phyloP scores from a whole-genome alignment of 2,113 vertebrate genomes.

The Gadus macrocephalus region DNA sequence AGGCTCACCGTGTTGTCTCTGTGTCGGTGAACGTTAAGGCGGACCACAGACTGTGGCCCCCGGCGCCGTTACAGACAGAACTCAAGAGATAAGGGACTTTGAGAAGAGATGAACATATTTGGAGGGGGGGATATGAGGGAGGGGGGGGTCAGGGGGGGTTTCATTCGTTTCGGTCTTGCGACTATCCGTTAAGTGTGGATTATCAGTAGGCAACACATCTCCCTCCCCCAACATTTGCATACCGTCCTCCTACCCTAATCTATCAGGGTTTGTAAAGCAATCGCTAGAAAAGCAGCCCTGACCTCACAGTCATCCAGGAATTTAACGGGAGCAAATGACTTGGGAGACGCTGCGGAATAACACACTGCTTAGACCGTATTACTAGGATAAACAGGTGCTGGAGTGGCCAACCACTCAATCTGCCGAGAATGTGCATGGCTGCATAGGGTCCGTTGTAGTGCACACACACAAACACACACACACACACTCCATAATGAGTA shows the following conservation, averaged over 20 bases:
- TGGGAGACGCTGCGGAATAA: slow-evolving; percentile 17
- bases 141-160: slow-evolving; percentile 5
- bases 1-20: no score
- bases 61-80: background rate
- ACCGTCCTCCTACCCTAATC: slow-evolving; percentile 29
- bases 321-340: slow-evolving; percentile 29
- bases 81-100: background rate
- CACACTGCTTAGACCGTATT: slow-evolving; percentile 19
- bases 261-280: background rate
- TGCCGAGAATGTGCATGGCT: background rate
- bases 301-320: slow-evolving; percentile 14
- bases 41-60: slow-evolving; percentile 6
- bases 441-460: background rate
- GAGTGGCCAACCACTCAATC: slow-evolving; percentile 28
- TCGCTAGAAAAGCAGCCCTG: slow-evolving; percentile 3
- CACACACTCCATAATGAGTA: slow-evolving; percentile 18
- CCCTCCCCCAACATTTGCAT: slow-evolving; percentile 55
- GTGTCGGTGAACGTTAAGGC: background rate
- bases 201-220: slow-evolving; percentile 22
- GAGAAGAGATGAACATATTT: slow-evolving; percentile 1
- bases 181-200: slow-evolving; percentile 39
- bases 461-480: background rate
- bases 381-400: slow-evolving; percentile 31
- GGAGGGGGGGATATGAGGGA: slow-evolving; percentile 11
- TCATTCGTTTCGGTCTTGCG: slow-evolving; percentile 32